A percentile compares a stretch with the other conserved stretches of the same genome.
phyloP scores from a whole-genome alignment of 2,113 vertebrate genomes.

The Myanophis thanlyinensis region DNA sequence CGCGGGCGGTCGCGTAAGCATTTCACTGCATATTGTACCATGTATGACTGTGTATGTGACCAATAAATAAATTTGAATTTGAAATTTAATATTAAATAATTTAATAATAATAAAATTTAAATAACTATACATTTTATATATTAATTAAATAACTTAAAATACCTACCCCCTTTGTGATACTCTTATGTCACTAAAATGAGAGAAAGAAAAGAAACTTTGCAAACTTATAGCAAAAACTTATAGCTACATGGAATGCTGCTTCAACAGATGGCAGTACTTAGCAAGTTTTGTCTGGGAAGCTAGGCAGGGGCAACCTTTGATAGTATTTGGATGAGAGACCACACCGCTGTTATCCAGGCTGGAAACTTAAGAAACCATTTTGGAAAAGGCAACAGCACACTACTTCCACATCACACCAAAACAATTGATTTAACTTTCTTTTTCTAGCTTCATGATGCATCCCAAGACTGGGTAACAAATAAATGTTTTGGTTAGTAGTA shows the following conservation, averaged over 20 bases:
- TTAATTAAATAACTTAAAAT: neutral
- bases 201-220: neutral
- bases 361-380: neutral
- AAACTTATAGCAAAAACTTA: neutral
- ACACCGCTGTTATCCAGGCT: neutral
- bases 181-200: neutral
- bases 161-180: no score
- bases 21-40: no score
- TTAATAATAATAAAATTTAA: no score
- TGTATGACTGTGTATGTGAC: no score
- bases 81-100: no score
- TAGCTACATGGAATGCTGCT: neutral
- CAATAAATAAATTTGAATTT: no score
- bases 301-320: neutral
- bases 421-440: neutral
- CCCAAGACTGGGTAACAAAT: neutral
- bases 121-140: neutral
- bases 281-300: neutral
- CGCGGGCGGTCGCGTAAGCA: no score
- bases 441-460: neutral
- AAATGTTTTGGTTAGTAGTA: neutral
- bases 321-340: neutral
- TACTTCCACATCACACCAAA: neutral
- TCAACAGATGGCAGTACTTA: neutral
- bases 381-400: neutral